phyloP scores from a whole-genome alignment of 2,797 vertebrate species.

The Enoplosus armatus region DNA sequence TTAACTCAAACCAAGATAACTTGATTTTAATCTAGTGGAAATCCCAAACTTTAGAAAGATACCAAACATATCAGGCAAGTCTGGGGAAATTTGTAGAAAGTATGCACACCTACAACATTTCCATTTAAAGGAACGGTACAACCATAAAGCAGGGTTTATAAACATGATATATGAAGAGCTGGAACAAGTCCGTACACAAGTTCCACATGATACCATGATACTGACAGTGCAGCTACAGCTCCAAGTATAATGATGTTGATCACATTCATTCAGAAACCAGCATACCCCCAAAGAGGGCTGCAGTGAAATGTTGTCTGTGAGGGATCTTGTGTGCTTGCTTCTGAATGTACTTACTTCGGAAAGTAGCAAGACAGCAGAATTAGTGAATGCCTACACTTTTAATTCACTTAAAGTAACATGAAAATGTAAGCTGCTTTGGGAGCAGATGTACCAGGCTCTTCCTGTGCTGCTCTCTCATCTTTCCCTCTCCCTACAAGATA shows the following conservation, averaged over 20 bases:
- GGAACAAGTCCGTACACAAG: no score
- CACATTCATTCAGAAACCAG: slow-evolving; percentile 3
- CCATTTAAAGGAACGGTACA: neutral
- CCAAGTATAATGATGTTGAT: neutral
- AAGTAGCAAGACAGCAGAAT: neutral
- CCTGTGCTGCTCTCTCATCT: neutral
- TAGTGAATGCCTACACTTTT: neutral
- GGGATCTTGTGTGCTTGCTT: neutral
- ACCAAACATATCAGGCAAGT: neutral
- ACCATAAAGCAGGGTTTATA: neutral
- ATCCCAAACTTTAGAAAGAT: neutral
- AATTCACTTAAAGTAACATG: neutral
- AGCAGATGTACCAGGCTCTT: neutral
- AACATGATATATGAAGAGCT: neutral
- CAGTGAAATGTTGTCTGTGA: neutral
- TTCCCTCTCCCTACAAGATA: neutral
- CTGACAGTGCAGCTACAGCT: neutral
- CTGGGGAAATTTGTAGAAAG: neutral
- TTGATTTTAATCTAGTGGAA: neutral
- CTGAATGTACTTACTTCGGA: neutral
- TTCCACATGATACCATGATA: neutral
- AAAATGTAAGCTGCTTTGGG: neutral
- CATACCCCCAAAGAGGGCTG: neutral
- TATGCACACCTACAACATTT: neutral
- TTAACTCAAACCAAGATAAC: neutral